Base-by-base conservation (phyloP, 2,888 invertebrate species). In the Drosophila borborema region DNA sequence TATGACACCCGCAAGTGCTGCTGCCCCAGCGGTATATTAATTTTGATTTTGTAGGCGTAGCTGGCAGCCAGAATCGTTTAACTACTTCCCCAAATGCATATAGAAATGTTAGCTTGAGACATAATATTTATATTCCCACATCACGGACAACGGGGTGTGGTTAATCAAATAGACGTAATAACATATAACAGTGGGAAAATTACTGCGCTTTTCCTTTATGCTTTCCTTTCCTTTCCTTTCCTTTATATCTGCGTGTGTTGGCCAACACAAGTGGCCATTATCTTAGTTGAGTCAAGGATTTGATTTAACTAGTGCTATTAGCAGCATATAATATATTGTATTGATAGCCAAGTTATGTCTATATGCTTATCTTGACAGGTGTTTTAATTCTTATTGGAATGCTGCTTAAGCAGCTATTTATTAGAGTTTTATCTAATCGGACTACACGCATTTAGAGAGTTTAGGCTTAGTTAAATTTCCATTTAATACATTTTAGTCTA, bases 1-100 rank as follows among this genome's bases (percentile, higher is more conserved):
- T 89, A 81, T 91, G 91, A 88, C 91, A 91, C 91, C 87, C 87
- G 91, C 88, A 91, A 91, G 90, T 91, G 90, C 72, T 82, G 76
- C 78, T 88, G 76, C 78, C 74, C 79, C 82, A 84, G 83, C 79
- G 90, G 77, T 78, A 84, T 87, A 86, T 87, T 90, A 91, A 90
- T 91, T 86, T 90, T 73, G 83, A 90, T 91, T 86, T 90, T 71
- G 83, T 80, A 85, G 89, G 91, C 90, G 89, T 81, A 74, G 74
- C 79, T 78, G 82, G 80, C 83, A 72, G 80, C 82, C 63, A 80
- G 70, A 78, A 82, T 81, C 73, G 61, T 74, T 69, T 69, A 69
- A 67, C 55, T 41, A 41, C 55, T 41, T 10, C 53, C 34, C 14
- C 34, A 53, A 0, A n/a, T 5, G 6, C n/a, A 10, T 36, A 28